Evolutionary conservation across 35 echinoderm and acorn worm species (phyloP).

Genomic region (Amphiura filiformis): DNA sequence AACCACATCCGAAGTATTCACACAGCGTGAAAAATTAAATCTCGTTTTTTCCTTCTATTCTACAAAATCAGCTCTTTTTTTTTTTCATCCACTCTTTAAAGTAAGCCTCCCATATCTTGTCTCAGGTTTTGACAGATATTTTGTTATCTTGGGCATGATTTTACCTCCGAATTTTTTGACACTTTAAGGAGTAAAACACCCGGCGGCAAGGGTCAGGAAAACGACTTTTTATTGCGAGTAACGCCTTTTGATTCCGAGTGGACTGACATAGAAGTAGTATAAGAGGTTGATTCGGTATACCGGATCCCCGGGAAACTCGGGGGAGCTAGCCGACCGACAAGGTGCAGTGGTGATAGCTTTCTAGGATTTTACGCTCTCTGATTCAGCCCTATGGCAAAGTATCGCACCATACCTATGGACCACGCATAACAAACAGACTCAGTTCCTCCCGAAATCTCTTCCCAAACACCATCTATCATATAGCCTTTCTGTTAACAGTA

Average conservation of each 20-base stretch:
- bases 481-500: neutral
- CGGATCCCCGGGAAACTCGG: neutral
- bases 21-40: constrained; percentile 5
- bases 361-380: neutral
- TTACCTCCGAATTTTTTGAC: neutral
- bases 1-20: neutral
- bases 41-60: neutral
- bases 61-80: neutral
- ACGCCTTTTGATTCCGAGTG: neutral
- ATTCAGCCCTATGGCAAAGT: neutral
- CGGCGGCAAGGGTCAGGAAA: neutral
- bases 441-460: neutral
- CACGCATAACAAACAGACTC: neutral
- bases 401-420: constrained; percentile 1
- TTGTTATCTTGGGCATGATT: neutral
- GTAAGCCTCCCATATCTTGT: neutral
- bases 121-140: neutral
- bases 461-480: neutral
- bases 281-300: neutral
- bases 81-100: neutral
- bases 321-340: neutral
- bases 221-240: neutral
- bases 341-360: neutral
- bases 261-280: neutral
- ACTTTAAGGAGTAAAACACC: neutral